These are phyloP conservation scores for Tychaedon coryphoeus DNA, from an alignment of 2,113 vertebrate species.

Conservation along the genomic window DNA sequence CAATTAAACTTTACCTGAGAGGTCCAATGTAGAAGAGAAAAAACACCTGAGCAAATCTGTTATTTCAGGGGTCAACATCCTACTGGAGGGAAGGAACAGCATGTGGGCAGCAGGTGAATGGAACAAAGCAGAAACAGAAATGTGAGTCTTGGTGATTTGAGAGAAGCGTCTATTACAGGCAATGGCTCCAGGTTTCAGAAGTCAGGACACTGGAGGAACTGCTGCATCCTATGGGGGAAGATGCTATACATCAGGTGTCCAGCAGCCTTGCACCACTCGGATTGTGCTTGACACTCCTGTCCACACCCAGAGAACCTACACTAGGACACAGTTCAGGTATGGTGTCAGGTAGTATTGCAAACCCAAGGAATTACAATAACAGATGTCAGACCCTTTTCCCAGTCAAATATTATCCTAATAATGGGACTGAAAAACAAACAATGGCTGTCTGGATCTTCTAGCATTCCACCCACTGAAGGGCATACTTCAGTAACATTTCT, in stretches of 20 bases:
- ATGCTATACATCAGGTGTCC: background rate
- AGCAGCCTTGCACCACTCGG: fast-evolving
- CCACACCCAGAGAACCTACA: background rate
- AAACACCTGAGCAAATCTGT: background rate
- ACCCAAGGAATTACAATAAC: background rate
- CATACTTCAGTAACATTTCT: background rate
- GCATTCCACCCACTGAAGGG: background rate
- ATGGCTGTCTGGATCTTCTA: background rate
- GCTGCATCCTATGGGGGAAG: background rate
- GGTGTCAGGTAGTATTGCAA: background rate
- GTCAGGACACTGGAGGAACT: background rate
- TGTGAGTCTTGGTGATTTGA: background rate
- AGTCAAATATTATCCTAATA: background rate
- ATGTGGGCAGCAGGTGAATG: background rate
- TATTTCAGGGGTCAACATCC: background rate
- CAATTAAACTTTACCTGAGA: background rate
- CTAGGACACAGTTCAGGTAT: background rate
- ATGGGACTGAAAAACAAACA: background rate
- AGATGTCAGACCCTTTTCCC: background rate
- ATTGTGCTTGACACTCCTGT: background rate
- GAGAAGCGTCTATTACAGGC: background rate
- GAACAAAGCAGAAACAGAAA: background rate
- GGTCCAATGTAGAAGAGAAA: background rate
- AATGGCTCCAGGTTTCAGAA: background rate
- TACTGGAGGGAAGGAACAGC: background rate